Base-by-base conservation (phyloP, 2,113 vertebrate species). In the Lepus timidus region DNA sequence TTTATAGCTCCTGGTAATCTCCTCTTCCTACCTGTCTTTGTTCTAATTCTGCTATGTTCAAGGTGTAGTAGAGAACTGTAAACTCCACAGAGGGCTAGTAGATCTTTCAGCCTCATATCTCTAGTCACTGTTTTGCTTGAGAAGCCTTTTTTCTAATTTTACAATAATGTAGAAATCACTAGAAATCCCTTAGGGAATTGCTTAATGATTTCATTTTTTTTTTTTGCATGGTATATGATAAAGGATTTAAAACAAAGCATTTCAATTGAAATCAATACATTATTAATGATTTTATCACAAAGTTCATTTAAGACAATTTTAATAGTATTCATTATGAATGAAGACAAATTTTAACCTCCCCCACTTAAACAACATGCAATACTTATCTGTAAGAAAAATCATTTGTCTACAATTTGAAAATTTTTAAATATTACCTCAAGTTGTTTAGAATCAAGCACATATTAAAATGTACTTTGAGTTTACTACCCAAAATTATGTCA, bases 201-300 rank as follows among this genome's bases (percentile, higher is more conserved):
- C 95, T 91, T 82, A 95, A 90, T 95, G 67, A 93, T 88, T 93
- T 92, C 55, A 88, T 96, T 61, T 85, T 91, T 93, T 94, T 93
- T 93, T 93, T 94, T 93, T 93, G 52, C 83, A 80, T 75, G 55
- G 36, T 84, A 68, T n/a, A 79, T 58, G 29, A 88, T 49, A 90
- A 84, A 16, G 55, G 36, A 91, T 84, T 95, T 91, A 83, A 96
- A 97, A 90, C 88, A 95, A 96, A 96, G 86, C 65, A 91, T 89
- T 97, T 93, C 93, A 96, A 55, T 96, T 86, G 87, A 93, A 83
- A 97, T 93, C 83, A 95, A 96, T 96, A 88, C 49, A 94, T 95
- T 96, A 96, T 96, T 95, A 95, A 95, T 95, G 67, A 94, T 96
- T 94, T 95, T 95, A 97, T 81, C 84, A 51, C 62, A 87, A 96